Base-by-base conservation (phyloP, 2,113 vertebrate species). In the Tetrax tetrax region DNA sequence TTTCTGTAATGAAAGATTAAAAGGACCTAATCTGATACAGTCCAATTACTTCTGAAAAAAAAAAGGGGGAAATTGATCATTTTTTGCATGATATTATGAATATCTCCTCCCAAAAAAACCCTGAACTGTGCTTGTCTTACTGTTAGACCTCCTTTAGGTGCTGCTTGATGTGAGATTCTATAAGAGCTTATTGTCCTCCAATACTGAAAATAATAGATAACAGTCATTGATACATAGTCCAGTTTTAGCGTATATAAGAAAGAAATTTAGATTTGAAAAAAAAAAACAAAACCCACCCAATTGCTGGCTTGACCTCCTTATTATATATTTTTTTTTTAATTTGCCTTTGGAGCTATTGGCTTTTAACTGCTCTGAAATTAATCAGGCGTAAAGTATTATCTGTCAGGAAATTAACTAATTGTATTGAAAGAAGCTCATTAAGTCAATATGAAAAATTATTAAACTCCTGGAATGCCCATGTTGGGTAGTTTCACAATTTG, bases 311-410 rank as follows among this genome's bases (percentile, higher is more conserved):
- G 14, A 23, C 14, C 6, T 79, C 41, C 38, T 83, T 94, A 22
- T 87, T 47, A 20, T 57, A 69, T 25, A 25, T 31, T 16, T 35
- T 27, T n/a, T 57, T 43, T 68, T 86, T 8, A 78, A 59, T 92
- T 85, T 97, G 33, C 24, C 60, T 74, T 85, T 95, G 76, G 60
- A 96, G 35, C 48, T 95, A 35, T 54, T 93, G 51, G 28, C 35
- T 72, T 89, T 96, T 83, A 94, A 93, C 27, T 72, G 16, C 43
- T 96, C 83, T 74, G 69, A 95, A 87, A 79, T 87, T 35, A 96
- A 96, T 85, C 95, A 89, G 71, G 82, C 96, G 79, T 57, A 61
- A 89, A 76, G 51, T 85, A 89, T 89, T 93, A 92, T 92, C 76
- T 92, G 68, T 83, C 79, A 87, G 76, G 35, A 96, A 75, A 93